Base-by-base conservation (phyloP, 2,113 vertebrate genomes). In the Callionymus lyra region DNA sequence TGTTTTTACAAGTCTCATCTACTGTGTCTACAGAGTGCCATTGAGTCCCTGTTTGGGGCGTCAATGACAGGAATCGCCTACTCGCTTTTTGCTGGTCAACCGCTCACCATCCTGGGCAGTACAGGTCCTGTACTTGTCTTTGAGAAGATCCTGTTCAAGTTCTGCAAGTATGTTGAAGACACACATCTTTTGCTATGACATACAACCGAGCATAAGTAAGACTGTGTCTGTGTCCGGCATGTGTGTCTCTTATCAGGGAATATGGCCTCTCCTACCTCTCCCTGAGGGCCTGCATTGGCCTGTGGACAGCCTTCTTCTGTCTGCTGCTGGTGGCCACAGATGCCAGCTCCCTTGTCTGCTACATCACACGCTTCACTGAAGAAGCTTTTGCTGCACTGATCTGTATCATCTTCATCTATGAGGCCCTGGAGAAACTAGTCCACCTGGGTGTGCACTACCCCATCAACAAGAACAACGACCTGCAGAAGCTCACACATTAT, bases 361-460 rank as follows among this genome's bases (percentile, higher is more conserved):
- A 98, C 70, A 99, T 99, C 71, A 99, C 95, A 2, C 91, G 95
- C 12, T 99, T 99, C 83, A 99, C 95, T 0, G 95, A 99, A 79
- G 95, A 99, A 83, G 95, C 95, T 31, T 99, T 99, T 51, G 95
- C 94, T 16, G 78, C 94, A 19, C 91, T 99, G 54, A 99, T 99
- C 82, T 99, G 95, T 86, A 93, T 99, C 67, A 99, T 99, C 76
- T 99, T 99, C 82, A 99, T 99, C 83, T 98, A 99, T 31, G 95
- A 99, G 83, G 95, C 95, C 53, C 84, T 99, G 77, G 95, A 99
- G 86, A 99, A 99, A 80, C 84, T 99, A 12, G 68, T 92, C 68
- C 93, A 99, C 81, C 88, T 99, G 63, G 91, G 95, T 41, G 91
- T 91, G 58, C 86, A 90, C 1, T 96, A 97, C 74, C 90, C 93